A percentile compares a stretch with the other conserved stretches of the same genome.
Evolutionary conservation across 1,140 invertebrate genomes (phyloP).

Genomic region (Batillaria attramentaria): DNA sequence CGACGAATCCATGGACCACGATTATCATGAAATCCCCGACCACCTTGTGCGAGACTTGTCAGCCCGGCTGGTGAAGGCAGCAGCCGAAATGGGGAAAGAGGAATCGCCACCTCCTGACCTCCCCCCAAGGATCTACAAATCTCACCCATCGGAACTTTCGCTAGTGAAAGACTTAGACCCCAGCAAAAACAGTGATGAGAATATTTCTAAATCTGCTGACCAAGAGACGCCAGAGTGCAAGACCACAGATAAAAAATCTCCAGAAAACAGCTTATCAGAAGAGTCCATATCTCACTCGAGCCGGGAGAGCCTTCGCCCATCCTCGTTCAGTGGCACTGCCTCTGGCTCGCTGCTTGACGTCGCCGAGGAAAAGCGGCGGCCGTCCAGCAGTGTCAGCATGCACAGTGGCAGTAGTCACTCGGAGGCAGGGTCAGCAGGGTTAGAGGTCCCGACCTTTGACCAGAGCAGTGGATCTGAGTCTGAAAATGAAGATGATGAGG

Average conservation of each 20-base stretch:
- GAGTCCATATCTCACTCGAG: conserved; percentile 4
- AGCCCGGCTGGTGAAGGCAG: background rate
- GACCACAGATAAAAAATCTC: too few species aligned
- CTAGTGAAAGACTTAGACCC: background rate
- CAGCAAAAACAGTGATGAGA: background rate
- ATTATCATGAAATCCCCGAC: conserved; percentile 53
- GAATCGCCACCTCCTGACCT: conserved; percentile 47
- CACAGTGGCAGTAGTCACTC: conserved; percentile 44
- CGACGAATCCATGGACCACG: conserved; percentile 31
- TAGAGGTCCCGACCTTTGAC: conserved; percentile 28
- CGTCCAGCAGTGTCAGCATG: conserved; percentile 35
- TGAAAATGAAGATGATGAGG: conserved; percentile 44
- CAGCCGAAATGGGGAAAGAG: conserved; percentile 22
- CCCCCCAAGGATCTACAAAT: conserved; percentile 42
- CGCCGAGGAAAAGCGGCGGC: conserved; percentile 8
- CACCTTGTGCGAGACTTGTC: background rate
- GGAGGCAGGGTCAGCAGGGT: conserved; percentile 39
- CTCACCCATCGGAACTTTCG: background rate
- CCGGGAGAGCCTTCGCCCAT: background rate
- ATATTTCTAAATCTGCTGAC: too few species aligned
- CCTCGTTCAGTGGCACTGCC: conserved; percentile 1
- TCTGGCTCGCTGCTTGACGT: background rate
- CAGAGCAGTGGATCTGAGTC: conserved; percentile 45
- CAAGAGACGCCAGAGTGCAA: too few species aligned
- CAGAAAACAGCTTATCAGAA: too few species aligned